Percentiles rank a stretch among this genome's conserved stretches.
Evolutionary conservation across 2,797 vertebrate genomes (phyloP).

Genomic region (Myotis vivesi): DNA sequence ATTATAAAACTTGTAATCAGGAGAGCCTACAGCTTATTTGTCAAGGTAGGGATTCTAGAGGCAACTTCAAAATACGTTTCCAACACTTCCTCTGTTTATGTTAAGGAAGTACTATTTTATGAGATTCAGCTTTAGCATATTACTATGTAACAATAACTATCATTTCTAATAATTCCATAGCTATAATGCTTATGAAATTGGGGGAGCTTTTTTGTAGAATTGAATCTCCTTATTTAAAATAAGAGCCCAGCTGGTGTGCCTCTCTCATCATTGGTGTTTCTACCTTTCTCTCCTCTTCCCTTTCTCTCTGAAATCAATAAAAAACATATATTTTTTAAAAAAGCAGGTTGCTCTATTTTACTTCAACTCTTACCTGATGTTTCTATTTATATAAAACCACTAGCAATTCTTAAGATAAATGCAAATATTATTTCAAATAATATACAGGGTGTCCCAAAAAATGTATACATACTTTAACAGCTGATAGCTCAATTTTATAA

Average conservation of each 20-base stretch:
- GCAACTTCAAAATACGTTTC: not conserved
- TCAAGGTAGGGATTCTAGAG: not conserved
- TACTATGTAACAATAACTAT: not conserved
- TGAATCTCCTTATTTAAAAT: not conserved
- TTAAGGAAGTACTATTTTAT: not conserved
- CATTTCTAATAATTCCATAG: not conserved
- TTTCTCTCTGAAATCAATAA: not conserved
- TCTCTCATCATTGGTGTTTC: no score
- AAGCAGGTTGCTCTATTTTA: not conserved
- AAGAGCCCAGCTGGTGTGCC: no score
- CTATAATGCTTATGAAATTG: not conserved
- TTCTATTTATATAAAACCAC: constrained; percentile 22
- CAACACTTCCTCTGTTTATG: not conserved
- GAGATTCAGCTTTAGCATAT: not conserved
- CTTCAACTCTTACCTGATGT: not conserved
- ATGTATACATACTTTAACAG: no score
- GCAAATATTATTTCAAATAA: not conserved
- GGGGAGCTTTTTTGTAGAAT: not conserved
- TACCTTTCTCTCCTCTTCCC: no score
- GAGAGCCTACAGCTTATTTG: not conserved
- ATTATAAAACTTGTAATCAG: not conserved
- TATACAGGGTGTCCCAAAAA: not conserved
- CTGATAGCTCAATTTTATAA: no score
- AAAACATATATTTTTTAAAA: not conserved
- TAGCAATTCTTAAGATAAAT: not conserved